Conservation (phyloP, 2,797 vertebrate species). For the Champsocephalus gunnari region DNA sequence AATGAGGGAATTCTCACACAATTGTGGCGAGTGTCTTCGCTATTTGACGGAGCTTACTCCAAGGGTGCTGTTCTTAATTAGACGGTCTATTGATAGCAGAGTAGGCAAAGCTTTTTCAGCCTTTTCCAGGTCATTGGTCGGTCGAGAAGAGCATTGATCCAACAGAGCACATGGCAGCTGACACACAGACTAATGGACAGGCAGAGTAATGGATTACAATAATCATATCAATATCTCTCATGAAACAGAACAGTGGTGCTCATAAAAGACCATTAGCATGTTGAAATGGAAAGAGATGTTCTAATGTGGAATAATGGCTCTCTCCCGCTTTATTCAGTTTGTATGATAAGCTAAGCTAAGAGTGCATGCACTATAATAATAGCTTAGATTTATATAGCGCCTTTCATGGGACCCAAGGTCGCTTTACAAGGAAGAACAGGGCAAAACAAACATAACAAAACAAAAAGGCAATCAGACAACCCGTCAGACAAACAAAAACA, state of each 20-base stretch:
- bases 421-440: too few relatives aligned
- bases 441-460: too few relatives aligned
- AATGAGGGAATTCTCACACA: constrained; percentile 58
- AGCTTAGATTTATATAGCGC: too few relatives aligned
- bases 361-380: background rate
- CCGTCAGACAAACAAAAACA: too few relatives aligned
- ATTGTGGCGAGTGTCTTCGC: constrained; percentile 51
- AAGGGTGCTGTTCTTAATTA: constrained; percentile 73
- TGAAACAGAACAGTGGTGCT: constrained; percentile 30
- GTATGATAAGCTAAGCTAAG: background rate
- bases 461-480: too few relatives aligned
- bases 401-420: too few relatives aligned
- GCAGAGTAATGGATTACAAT: constrained; percentile 48
- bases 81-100: constrained; percentile 74
- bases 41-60: constrained; percentile 54
- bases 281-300: constrained; percentile 17
- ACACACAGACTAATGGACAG: constrained; percentile 66
- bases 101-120: constrained; percentile 67
- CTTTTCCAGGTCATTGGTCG: constrained; percentile 81
- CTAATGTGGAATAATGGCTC: background rate
- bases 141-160: constrained; percentile 75
- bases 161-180: constrained; percentile 73
- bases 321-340: background rate
- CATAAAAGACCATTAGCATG: background rate
- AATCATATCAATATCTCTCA: constrained; percentile 43